These are phyloP conservation scores for Oenanthe melanoleuca DNA, from an alignment of 2,113 vertebrate genomes.

Conservation along the genomic window DNA sequence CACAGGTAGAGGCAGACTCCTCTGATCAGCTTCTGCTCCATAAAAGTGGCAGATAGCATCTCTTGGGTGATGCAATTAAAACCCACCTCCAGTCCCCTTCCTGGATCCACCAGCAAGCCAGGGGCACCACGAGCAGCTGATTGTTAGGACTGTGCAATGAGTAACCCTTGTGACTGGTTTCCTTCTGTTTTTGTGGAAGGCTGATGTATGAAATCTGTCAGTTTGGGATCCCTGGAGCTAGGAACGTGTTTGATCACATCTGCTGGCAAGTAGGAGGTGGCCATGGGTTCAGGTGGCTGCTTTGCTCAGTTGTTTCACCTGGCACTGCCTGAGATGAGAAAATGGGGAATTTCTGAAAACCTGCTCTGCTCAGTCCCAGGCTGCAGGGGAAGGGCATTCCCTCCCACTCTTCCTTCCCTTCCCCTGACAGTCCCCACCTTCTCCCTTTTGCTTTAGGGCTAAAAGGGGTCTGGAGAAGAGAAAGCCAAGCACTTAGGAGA, in stretches of 20 bases:
- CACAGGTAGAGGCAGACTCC: not conserved
- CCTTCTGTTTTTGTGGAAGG: not conserved
- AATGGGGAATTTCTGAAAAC: conserved; percentile 6
- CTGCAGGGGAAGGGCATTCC: not conserved
- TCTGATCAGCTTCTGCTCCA: not conserved
- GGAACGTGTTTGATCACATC: not conserved
- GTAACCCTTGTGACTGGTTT: not conserved
- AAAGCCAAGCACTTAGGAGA: not conserved
- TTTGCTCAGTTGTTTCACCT: not conserved
- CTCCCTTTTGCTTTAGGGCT: not conserved
- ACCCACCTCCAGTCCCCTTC: not conserved
- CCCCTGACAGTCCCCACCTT: not conserved
- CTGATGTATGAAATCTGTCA: not conserved
- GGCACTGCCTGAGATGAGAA: not conserved
- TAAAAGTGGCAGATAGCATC: not conserved
- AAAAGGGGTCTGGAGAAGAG: not conserved
- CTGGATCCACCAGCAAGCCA: not conserved
- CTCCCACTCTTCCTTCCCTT: not conserved
- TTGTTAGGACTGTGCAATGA: not conserved
- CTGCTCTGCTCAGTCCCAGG: not conserved
- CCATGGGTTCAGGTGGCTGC: not conserved
- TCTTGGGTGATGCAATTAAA: not conserved
- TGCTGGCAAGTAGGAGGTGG: not conserved
- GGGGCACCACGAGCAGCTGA: not conserved
- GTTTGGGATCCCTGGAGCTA: not conserved